Base-by-base conservation (phyloP, 2,888 invertebrate genomes). In the Dorcus parallelipipedus region DNA sequence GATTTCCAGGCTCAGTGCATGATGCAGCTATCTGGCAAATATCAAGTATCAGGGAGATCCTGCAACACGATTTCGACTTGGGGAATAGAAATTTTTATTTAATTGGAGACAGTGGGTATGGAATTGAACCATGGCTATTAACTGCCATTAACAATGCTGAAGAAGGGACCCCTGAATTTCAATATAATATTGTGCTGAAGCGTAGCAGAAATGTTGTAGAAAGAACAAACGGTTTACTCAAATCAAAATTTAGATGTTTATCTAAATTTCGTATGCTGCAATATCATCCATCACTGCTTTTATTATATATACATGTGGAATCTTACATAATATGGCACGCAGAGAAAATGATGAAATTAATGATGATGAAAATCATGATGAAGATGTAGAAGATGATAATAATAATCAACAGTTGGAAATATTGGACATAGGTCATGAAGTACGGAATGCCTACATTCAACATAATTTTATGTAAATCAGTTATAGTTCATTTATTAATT, bases 161-260 rank as follows among this genome's bases (percentile, higher is more conserved):
- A 6, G 54, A 51, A 49, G 56, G 39, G 33, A 62, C 53, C 9
- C 54, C 64, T 4, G 65, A 66, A 58, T 63, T 52, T 23, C 39
- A 52, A 8, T 71, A 61, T 48, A 71, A 49, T 47, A 9, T 14
- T n/a, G 40, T 20, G 2, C 70, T 69, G 42, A 40, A 49, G 0
- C 39, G 6, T 10, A 56, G 67, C 0, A 58, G 70, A 33, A 69
- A 67, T 3, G 9, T 40, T 0, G 65, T 69, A 3, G 68, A 70
- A 56, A 64, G 68, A 38, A 63, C 64, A 0, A 65, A 64, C 60
- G 67, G 66, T 1, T 38, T 63, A 8, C 26, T 68, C 23, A 70
- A 70, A 56, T 64, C 63, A 26, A 50, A 68, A 9, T 71, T 68
- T 66, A 57, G 71, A 4, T 71, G 70, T 49, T 33, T 68, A 2